phyloP scores from a whole-genome alignment of 2,797 vertebrate genomes.

The Uromys caudimaculatus region DNA sequence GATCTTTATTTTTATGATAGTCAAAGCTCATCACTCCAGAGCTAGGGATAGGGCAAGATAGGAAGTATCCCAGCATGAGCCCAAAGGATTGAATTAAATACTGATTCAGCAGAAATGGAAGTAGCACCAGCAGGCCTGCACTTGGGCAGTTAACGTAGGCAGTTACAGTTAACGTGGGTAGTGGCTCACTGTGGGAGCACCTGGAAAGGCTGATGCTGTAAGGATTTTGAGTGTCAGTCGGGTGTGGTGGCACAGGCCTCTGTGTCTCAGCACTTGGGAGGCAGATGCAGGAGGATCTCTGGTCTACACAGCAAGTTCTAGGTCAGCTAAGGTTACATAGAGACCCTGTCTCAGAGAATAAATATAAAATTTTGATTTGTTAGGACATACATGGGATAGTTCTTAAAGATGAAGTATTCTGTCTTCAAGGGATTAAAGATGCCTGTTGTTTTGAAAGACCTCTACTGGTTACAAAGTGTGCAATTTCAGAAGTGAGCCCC shows the following conservation, averaged over 20 bases:
- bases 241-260: background rate
- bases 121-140: rapidly evolving
- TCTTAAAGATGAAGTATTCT: background rate
- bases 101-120: background rate
- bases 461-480: background rate
- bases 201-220: background rate
- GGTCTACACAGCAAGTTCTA: background rate
- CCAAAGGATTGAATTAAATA: background rate
- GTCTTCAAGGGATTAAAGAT: background rate
- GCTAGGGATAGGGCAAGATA: background rate
- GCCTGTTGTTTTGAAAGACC: background rate
- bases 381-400: slow-evolving; percentile 6
- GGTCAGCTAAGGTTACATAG: background rate
- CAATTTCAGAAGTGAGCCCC: slow-evolving; percentile 9
- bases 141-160: background rate
- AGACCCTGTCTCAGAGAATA: background rate
- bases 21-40: background rate
- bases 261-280: background rate
- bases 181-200: background rate
- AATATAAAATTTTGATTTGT: background rate
- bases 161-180: background rate
- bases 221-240: background rate
- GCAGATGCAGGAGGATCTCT: background rate
- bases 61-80: background rate
- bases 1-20: background rate